phyloP scores from a whole-genome alignment of 2,888 invertebrate genomes.

The Drosophila basisetae region DNA sequence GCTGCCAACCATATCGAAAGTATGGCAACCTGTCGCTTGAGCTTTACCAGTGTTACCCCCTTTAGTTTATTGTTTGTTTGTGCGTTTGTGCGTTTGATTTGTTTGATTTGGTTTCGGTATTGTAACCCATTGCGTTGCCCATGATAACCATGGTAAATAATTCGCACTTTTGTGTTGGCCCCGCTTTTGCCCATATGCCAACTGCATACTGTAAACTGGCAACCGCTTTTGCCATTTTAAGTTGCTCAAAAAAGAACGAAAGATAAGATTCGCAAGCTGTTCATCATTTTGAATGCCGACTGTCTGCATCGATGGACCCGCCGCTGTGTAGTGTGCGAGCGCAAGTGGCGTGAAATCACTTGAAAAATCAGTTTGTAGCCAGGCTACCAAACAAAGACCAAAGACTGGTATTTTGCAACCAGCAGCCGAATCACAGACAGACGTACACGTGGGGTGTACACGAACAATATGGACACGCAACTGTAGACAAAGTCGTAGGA shows the following conservation, averaged over 20 bases:
- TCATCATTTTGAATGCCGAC: neutral
- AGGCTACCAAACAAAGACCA: conserved; percentile 56
- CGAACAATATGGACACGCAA: conserved; percentile 62
- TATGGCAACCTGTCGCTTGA: conserved; percentile 53
- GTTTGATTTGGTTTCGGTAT: conserved; percentile 34
- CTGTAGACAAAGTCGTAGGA: conserved; percentile 42
- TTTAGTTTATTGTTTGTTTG: conserved; percentile 22
- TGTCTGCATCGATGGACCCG: conserved; percentile 15
- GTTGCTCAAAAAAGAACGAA: neutral
- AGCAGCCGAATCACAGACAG: conserved; percentile 13
- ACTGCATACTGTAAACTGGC: neutral
- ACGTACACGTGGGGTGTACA: conserved; percentile 21
- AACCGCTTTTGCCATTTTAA: conserved; percentile 14
- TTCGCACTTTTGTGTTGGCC: conserved; percentile 26
- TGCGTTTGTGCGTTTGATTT: conserved; percentile 42
- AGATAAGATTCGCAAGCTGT: neutral
- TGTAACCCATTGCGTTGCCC: conserved; percentile 46
- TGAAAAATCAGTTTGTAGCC: conserved; percentile 59
- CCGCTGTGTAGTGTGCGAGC: conserved; percentile 27
- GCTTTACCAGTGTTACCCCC: conserved; percentile 23
- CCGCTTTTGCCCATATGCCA: neutral
- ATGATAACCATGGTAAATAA: conserved; percentile 68
- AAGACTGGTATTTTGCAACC: conserved; percentile 53
- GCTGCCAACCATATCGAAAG: conserved; percentile 41
- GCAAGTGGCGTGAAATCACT: conserved; percentile 65